Evolutionary conservation across 1,140 invertebrate genomes (phyloP), one percentile per base, ranked within the genome.

Genomic region (Drosophila gunungcola): DNA sequence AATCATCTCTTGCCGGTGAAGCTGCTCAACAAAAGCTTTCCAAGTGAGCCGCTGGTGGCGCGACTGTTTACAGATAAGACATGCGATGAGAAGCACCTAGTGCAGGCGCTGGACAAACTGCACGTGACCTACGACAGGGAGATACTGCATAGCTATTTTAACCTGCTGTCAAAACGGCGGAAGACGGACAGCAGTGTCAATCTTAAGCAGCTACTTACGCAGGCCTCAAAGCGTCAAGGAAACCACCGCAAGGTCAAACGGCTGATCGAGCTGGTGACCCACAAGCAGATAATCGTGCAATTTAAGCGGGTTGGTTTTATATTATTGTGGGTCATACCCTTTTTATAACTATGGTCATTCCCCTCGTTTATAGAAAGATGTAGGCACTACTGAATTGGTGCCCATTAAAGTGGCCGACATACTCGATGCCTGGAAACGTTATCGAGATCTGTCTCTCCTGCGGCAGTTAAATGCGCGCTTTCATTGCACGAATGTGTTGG

Each of bases 81-180:
- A 46, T 88, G 82, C 56, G 78, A 91, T 45, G 83, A 89, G 73
- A 75, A 81, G 49, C 68, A 80, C 53, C 63, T 92, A 80, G 73
- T 89, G 80, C 85, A 90, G 75, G 85, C 91, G 56, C 78, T 92
- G 61, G 86, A 92, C 51, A 81, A 89, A 67, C 74, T 92, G 68
- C 68, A 91, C 53, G 69, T 92, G 45, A 54, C 82, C 48, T 92
- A 90, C 55, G 84, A 92, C 49, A 69, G 69, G 45, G 62, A 79
- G 9, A 60, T 81, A 13, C 62, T 92, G 57, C 86, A 82, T 43
- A 38, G 42, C 27, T 86, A 83, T 48, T 90, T 91, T 32, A 62
- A 89, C 12, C 42, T 57, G 39, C 49, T 62, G 12, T 32, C 32
- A 13, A 39, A 64, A 36, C 60, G 38, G 49, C 48, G 25, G 10